Percentiles rank a stretch among this genome's conserved stretches.
These are phyloP conservation scores for Stomatorhinus ivindoensis DNA, from an alignment of 2,113 vertebrate genomes.

Conservation along the genomic window DNA sequence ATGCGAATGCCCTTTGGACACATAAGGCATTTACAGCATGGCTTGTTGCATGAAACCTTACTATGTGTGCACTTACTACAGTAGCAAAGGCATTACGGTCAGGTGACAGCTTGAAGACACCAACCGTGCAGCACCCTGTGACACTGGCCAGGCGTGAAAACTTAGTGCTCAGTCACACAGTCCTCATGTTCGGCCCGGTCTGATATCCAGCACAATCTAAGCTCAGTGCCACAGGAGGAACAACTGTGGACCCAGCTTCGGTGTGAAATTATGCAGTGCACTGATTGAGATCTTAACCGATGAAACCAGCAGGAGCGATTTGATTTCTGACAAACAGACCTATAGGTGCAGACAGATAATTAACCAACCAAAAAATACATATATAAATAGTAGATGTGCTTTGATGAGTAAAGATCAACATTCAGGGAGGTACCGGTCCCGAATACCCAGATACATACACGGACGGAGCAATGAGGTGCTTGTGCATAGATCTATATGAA, in stretches of 20 bases:
- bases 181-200: background rate
- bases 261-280: background rate
- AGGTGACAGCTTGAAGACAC: background rate
- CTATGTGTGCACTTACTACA: background rate
- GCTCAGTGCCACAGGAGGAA: background rate
- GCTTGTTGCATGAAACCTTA: background rate
- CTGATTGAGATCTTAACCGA: background rate
- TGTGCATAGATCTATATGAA: background rate
- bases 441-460: background rate
- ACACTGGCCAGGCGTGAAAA: background rate
- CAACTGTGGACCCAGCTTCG: background rate
- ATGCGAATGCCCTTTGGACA: background rate
- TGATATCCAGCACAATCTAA: background rate
- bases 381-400: background rate
- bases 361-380: background rate
- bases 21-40: background rate
- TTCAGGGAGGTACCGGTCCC: background rate
- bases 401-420: background rate
- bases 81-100: background rate
- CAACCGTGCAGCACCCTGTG: background rate
- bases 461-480: background rate
- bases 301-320: background rate
- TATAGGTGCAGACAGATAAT: background rate
- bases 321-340: background rate
- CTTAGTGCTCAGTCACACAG: background rate